phyloP scores from a whole-genome alignment of 1,140 invertebrate genomes.

The Orius insidiosus region DNA sequence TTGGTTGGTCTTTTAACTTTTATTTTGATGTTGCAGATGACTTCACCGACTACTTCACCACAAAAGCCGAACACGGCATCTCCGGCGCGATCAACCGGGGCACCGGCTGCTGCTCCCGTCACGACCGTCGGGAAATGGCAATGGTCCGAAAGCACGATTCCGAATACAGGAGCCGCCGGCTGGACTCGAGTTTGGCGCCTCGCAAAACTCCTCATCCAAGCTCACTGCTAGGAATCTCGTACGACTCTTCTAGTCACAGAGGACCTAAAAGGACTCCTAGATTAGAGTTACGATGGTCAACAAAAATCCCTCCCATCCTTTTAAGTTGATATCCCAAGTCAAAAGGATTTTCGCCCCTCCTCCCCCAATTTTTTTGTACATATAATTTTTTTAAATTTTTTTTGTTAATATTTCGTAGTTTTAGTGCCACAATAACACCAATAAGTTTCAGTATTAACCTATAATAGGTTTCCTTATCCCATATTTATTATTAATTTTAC shows the following conservation, averaged over 20 bases:
- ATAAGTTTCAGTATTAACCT: conserved; percentile 5
- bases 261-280: too few species aligned
- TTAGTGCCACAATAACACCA: background rate
- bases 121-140: conserved; percentile 18
- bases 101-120: conserved; percentile 1
- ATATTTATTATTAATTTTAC: background rate
- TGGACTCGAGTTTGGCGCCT: conserved; percentile 22
- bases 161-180: conserved; percentile 15
- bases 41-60: conserved; percentile 20
- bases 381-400: too few species aligned
- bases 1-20: too few species aligned
- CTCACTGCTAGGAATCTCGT: conserved; percentile 18
- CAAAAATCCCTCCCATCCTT: background rate
- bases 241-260: background rate
- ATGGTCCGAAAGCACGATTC: conserved; percentile 19
- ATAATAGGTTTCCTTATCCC: conserved; percentile 6
- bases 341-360: background rate
- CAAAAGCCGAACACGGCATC: conserved; percentile 17
- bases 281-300: too few species aligned
- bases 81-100: conserved; percentile 1
- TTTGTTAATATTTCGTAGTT: too few species aligned
- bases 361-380: too few species aligned
- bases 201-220: conserved; percentile 19
- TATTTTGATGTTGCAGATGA: conserved; percentile 17
- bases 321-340: background rate